Base-by-base conservation (phyloP, 2,797 vertebrate genomes). In the Stomatorhinus walkeri region DNA sequence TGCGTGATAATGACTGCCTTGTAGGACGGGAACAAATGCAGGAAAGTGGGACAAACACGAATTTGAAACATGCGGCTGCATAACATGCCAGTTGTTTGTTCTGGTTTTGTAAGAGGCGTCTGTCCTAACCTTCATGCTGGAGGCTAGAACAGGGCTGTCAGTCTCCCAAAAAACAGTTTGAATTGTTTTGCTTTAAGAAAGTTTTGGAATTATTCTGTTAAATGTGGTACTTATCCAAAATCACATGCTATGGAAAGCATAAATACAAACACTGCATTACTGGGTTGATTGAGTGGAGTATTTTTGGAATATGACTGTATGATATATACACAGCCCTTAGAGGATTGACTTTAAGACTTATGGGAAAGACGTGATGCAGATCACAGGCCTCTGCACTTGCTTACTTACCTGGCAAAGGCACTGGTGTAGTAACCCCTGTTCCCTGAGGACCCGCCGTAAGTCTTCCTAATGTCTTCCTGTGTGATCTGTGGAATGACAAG, bases 381-480 rank as follows among this genome's bases (percentile, higher is more conserved):
- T 32, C 28, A 68, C 64, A 68, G 64, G 64, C 12, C 64, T 32
- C 14, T 68, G 64, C 64, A 68, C 64, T 32, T 68, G 85, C 76
- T 87, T 51, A 93, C 93, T 91, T 85, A 99, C 98, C 98, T 99
- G 91, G 97, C 98, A 96, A 99, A 99, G 96, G 98, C 98, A 96
- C 98, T 95, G 91, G 98, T 99, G 91, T 97, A 99, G 95, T 99
- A 99, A 89, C 98, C 98, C 95, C 98, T 97, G 95, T 96, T 99
- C 94, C 97, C 98, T 91, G 98, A 97, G 93, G 98, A 97, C 72
- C 98, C 98, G 64, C 98, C 98, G 0, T 99, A 97, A 0, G 98
- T 99, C 95, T 99, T 99, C 94, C 98, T 97, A 94, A 99, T 99
- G 93, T 99, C 98, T 89, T 99, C 98, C 93, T 97, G 97, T 88